These are phyloP conservation scores for Aleiodes testaceus DNA, from an alignment of 2,888 invertebrate species.

Conservation along the genomic window DNA sequence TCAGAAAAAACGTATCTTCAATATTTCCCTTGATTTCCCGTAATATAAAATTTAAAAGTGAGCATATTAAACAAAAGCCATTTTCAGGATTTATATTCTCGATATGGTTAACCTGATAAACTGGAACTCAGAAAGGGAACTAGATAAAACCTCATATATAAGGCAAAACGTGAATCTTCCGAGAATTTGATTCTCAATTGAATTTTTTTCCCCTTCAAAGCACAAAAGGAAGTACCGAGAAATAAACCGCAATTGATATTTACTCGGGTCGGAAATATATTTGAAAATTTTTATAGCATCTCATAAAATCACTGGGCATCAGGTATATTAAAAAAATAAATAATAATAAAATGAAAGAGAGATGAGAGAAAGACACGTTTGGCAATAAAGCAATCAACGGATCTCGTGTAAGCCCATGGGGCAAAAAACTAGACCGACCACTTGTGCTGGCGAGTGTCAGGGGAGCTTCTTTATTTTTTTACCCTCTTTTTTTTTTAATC, in stretches of 20 bases:
- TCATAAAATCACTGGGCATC: slow-evolving; percentile 20
- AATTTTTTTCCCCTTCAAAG: slow-evolving; percentile 24
- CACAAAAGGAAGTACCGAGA: neutral
- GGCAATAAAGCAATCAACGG: slow-evolving; percentile 57
- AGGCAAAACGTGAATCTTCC: slow-evolving; percentile 58
- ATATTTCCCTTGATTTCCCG: neutral
- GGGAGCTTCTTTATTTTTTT: slow-evolving; percentile 41
- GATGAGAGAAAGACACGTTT: slow-evolving; percentile 44
- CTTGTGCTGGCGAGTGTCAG: slow-evolving; percentile 42
- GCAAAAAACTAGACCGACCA: slow-evolving; percentile 56
- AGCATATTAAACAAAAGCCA: neutral
- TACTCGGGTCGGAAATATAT: neutral
- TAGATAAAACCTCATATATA: slow-evolving; percentile 50
- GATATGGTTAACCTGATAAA: slow-evolving; percentile 31
- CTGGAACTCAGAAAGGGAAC: slow-evolving; percentile 32
- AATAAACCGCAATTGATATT: slow-evolving; percentile 14
- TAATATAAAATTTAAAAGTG: neutral
- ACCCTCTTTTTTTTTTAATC: slow-evolving; percentile 37
- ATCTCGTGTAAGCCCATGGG: slow-evolving; percentile 40
- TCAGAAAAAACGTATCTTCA: neutral
- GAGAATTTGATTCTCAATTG: slow-evolving; percentile 57
- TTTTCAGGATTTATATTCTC: slow-evolving; percentile 17
- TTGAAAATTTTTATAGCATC: neutral
- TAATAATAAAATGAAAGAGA: slow-evolving; percentile 24
- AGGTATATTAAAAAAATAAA: slow-evolving; percentile 13